phyloP scores from a whole-genome alignment of 2,888 invertebrate genomes.

The Drosophila kuntzei region DNA sequence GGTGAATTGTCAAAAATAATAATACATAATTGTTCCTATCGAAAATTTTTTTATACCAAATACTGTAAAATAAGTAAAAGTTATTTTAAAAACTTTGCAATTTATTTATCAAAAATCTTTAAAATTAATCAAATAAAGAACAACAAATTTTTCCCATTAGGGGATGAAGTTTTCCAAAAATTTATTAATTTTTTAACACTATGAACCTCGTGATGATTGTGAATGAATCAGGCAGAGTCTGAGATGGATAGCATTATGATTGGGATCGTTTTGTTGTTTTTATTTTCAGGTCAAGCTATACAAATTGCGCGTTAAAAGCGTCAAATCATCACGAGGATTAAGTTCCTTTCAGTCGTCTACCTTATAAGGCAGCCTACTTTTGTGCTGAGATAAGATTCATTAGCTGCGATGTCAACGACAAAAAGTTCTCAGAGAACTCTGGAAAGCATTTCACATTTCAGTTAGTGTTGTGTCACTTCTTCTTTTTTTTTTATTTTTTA shows the following conservation, averaged over 20 bases:
- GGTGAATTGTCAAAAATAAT: not conserved
- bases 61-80: no score
- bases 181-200: not conserved
- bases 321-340: conserved; percentile 75
- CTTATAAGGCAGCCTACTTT: conserved; percentile 28
- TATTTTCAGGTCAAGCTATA: conserved; percentile 28
- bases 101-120: no score
- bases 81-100: no score
- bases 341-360: conserved; percentile 32
- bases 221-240: not conserved
- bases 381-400: conserved; percentile 47
- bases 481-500: not conserved
- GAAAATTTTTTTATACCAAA: no score
- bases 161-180: not conserved
- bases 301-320: conserved; percentile 64
- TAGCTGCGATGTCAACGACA: conserved; percentile 38
- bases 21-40: no score
- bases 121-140: no score
- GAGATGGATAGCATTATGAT: conserved; percentile 9
- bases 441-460: conserved; percentile 42
- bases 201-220: no score
- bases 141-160: not conserved
- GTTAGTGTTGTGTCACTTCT: conserved; percentile 72
- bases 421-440: conserved; percentile 48
- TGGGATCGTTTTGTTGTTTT: conserved; percentile 9